Percentiles rank a stretch among this genome's conserved stretches.
Evolutionary conservation across 2,888 invertebrate genomes (phyloP).

Genomic region (Orthosia cruda): DNA sequence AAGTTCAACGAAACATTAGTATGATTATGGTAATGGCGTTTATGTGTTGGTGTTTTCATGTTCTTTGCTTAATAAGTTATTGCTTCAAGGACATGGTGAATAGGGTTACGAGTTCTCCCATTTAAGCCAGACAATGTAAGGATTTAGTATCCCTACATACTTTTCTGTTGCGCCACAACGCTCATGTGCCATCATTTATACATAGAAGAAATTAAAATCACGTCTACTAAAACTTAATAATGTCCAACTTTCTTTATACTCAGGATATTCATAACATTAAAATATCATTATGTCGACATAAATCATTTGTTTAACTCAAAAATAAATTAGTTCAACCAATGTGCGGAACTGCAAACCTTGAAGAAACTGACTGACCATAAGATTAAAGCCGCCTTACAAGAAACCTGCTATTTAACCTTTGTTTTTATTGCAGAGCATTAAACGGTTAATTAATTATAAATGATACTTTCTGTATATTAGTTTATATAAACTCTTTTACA

Average conservation of each 20-base stretch:
- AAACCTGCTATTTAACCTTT: background rate
- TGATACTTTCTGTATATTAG: background rate
- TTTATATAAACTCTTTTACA: too few species aligned
- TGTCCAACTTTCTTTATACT: background rate
- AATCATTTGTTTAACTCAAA: background rate
- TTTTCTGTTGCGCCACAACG: too few species aligned
- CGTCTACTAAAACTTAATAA: too few species aligned
- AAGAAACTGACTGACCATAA: conserved; percentile 30
- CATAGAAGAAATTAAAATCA: too few species aligned
- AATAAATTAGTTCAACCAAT: background rate
- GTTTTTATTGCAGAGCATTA: background rate
- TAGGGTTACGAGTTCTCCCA: too few species aligned
- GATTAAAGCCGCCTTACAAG: background rate
- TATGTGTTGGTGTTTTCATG: conserved; percentile 15
- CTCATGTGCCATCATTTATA: too few species aligned
- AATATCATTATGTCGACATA: background rate
- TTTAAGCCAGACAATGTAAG: background rate
- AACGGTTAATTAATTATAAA: background rate
- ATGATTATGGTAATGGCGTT: conserved; percentile 32
- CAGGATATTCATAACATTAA: background rate
- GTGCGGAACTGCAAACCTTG: conserved; percentile 44
- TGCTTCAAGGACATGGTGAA: background rate
- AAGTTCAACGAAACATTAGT: conserved; percentile 61
- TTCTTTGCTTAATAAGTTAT: background rate
- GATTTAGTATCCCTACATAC: too few species aligned